A percentile compares a stretch with the other conserved stretches of the same genome.
phyloP scores from a whole-genome alignment of 37 sponge, comb jelly and placozoan species.

The Agelas oroides region DNA sequence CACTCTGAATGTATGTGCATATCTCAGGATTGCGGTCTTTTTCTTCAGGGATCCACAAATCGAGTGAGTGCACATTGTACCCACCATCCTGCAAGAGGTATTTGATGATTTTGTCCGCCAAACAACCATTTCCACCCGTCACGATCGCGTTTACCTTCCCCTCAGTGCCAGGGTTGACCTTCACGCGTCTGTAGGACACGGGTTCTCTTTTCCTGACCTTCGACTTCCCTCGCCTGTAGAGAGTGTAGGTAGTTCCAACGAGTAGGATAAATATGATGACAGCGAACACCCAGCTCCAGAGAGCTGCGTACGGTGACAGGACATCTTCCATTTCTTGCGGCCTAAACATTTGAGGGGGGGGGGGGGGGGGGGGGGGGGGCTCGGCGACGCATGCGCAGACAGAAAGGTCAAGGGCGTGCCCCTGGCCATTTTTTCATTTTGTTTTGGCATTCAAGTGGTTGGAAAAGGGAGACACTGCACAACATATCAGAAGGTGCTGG shows the following conservation, averaged over 20 bases:
- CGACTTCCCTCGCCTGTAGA: constrained; percentile 20
- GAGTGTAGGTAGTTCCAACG: background rate
- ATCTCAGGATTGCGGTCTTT: constrained; percentile 26
- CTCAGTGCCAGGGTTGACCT: background rate
- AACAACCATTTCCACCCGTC: constrained; percentile 49
- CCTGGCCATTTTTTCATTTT: too few relatives aligned
- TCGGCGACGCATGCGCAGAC: too few relatives aligned
- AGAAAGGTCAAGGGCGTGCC: too few relatives aligned
- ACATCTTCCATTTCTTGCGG: too few relatives aligned
- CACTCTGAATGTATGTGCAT: constrained; percentile 49
- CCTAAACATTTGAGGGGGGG: too few relatives aligned
- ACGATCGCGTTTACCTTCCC: constrained; percentile 41
- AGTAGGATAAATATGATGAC: constrained; percentile 18
- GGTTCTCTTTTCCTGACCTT: background rate
- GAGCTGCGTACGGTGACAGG: too few relatives aligned
- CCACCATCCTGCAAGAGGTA: constrained; percentile 49
- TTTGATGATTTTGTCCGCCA: constrained; percentile 33
- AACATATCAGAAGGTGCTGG: too few relatives aligned
- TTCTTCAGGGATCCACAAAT: constrained; percentile 51
- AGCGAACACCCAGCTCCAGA: too few relatives aligned
- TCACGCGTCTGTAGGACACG: constrained; percentile 20
- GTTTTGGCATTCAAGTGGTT: too few relatives aligned
- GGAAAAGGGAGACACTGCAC: too few relatives aligned
- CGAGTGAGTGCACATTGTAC: constrained; percentile 58
- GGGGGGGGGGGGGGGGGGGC: too few relatives aligned